A percentile compares a stretch with the other conserved stretches of the same genome.
Evolutionary conservation across 2,797 vertebrate genomes (phyloP).

Genomic region (Gymnopithys bicolor): DNA sequence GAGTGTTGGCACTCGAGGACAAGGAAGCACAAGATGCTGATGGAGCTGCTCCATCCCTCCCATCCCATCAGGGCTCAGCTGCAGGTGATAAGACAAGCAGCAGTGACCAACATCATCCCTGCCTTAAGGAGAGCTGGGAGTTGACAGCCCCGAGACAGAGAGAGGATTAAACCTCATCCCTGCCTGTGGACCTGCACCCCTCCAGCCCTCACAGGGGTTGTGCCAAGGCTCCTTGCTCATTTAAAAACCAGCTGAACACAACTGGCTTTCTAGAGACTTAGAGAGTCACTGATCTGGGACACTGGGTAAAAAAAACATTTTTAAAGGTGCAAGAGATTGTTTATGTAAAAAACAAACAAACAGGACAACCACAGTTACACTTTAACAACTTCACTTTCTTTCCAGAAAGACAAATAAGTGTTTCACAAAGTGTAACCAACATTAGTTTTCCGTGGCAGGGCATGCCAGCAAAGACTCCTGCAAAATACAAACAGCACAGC

Average conservation of each 20-base stretch:
- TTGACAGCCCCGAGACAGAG: not conserved
- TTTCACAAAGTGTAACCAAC: not conserved
- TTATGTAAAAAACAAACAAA: not conserved
- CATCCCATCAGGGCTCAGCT: not conserved
- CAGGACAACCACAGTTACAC: not conserved
- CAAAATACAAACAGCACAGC: not conserved
- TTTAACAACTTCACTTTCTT: not conserved
- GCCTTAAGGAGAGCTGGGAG: not conserved
- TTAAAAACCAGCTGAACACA: not conserved
- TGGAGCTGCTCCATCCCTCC: not conserved
- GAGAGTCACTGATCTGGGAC: not conserved
- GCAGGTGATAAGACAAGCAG: not conserved
- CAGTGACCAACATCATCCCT: accelerated
- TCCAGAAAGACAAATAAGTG: not conserved
- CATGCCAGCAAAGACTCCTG: not conserved
- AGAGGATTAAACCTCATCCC: no score
- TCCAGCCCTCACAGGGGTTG: accelerated
- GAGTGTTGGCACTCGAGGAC: not conserved
- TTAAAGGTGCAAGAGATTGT: not conserved
- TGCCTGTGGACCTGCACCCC: not conserved
- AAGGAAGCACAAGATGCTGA: not conserved
- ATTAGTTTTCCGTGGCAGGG: not conserved
- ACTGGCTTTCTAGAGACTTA: not conserved
- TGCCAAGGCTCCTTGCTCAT: not conserved
- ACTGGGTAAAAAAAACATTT: not conserved